A percentile compares a stretch with the other conserved stretches of the same genome.
phyloP scores from a whole-genome alignment of 2,113 vertebrate species.

The Panurus biarmicus region DNA sequence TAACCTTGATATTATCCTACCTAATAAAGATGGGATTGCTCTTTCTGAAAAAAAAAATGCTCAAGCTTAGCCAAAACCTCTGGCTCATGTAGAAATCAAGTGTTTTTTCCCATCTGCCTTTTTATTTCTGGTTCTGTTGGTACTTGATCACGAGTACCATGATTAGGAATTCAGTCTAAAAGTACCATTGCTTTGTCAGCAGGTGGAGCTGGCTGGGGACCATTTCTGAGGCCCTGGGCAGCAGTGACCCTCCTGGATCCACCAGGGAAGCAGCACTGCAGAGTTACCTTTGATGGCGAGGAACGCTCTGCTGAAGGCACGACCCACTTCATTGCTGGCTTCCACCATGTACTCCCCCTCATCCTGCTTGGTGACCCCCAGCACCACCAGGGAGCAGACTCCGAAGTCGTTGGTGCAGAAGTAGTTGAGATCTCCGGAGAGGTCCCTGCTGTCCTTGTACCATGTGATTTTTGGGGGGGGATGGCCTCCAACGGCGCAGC shows the following conservation, averaged over 20 bases:
- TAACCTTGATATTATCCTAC: background rate
- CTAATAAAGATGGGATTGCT: background rate
- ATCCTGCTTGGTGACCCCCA: slow-evolving; percentile 70
- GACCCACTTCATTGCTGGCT: slow-evolving; percentile 76
- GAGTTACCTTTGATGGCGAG: slow-evolving; percentile 77
- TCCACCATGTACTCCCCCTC: slow-evolving; percentile 74
- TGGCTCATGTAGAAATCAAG: background rate
- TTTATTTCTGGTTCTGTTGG: background rate
- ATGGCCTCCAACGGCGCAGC: slow-evolving; percentile 79
- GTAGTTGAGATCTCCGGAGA: slow-evolving; percentile 69
- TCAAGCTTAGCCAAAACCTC: background rate
- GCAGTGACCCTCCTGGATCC: background rate
- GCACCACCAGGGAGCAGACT: slow-evolving; percentile 83
- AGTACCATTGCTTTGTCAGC: background rate
- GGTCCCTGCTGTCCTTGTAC: slow-evolving; percentile 75
- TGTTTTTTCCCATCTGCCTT: background rate
- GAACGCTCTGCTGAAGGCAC: slow-evolving; percentile 69
- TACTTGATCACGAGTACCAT: background rate
- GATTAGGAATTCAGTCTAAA: background rate
- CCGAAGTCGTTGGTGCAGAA: slow-evolving; percentile 78
- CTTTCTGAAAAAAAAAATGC: background rate
- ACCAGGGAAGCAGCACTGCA: background rate
- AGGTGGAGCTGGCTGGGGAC: background rate
- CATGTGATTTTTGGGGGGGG: slow-evolving; percentile 79
- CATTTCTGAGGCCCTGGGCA: background rate